Evolutionary conservation across 1,140 invertebrate genomes (phyloP).

Genomic region (Schlechtendalia chinensis): DNA sequence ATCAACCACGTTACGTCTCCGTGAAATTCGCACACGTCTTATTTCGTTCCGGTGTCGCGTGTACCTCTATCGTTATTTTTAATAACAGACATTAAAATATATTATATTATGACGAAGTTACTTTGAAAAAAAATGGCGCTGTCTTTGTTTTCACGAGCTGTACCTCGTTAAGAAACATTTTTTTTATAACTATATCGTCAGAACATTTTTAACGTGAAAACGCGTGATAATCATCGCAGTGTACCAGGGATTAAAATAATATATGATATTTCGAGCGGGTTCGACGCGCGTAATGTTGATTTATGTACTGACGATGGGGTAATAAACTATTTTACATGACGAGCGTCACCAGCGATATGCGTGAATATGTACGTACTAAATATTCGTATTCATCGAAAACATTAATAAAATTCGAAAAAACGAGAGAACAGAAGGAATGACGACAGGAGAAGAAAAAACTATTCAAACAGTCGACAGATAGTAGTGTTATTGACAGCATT

Average conservation of each 20-base stretch:
- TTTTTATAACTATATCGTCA: background rate
- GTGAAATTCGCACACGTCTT: too few relatives aligned
- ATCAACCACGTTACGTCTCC: too few relatives aligned
- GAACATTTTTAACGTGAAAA: background rate
- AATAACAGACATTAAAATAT: too few relatives aligned
- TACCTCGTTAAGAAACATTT: too few relatives aligned
- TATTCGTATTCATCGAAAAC: slow-evolving; percentile 12
- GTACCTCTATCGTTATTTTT: too few relatives aligned
- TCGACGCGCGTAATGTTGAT: background rate
- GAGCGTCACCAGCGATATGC: background rate
- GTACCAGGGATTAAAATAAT: background rate
- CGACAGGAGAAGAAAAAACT: slow-evolving; percentile 11
- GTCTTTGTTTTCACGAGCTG: too few relatives aligned
- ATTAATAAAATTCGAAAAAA: slow-evolving; percentile 28
- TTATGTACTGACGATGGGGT: background rate
- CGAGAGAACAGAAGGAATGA: background rate
- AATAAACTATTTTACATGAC: slow-evolving; percentile 30
- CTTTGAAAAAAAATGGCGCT: too few relatives aligned
- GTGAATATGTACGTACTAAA: background rate
- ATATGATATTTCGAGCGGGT: background rate
- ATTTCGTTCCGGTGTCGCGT: too few relatives aligned
- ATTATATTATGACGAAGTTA: too few relatives aligned
- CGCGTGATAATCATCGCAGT: background rate
- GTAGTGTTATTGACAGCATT: slow-evolving; percentile 26
- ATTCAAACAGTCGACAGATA: slow-evolving; percentile 21